Percentiles rank a stretch among this genome's conserved stretches.
phyloP scores from a whole-genome alignment of 2,888 invertebrate species.

The Agonopterix heracliana region DNA sequence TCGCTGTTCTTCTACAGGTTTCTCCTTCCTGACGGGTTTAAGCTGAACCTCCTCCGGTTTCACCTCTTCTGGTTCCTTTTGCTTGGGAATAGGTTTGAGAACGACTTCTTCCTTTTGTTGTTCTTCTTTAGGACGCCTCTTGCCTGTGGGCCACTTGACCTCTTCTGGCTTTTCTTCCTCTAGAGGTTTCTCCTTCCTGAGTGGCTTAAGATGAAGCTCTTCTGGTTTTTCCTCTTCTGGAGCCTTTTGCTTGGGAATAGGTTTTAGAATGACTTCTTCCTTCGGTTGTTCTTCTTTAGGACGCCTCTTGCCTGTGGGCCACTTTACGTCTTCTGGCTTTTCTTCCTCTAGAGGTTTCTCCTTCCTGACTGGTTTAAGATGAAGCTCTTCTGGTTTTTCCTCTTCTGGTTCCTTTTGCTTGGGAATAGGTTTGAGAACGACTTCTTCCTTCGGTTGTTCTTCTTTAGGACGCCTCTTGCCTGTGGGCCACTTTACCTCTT shows the following conservation, averaged over 20 bases:
- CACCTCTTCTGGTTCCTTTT: slow-evolving; percentile 41
- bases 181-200: slow-evolving; percentile 21
- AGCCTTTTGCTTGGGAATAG: slow-evolving; percentile 29
- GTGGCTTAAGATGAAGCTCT: slow-evolving; percentile 44
- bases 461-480: slow-evolving; percentile 35
- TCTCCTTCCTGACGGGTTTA: slow-evolving; percentile 21
- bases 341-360: slow-evolving; percentile 29
- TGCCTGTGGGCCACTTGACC: slow-evolving; percentile 45
- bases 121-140: slow-evolving; percentile 26
- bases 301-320: slow-evolving; percentile 54
- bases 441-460: slow-evolving; percentile 41
- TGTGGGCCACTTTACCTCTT: slow-evolving; percentile 34
- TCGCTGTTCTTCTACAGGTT: slow-evolving; percentile 26
- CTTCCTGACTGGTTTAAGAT: slow-evolving; percentile 19
- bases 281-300: slow-evolving; percentile 20
- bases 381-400: slow-evolving; percentile 26
- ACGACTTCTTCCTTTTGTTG: slow-evolving; percentile 45
- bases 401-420: slow-evolving; percentile 30
- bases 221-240: slow-evolving; percentile 37
- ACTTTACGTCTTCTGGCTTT: slow-evolving; percentile 41
- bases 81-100: slow-evolving; percentile 47
- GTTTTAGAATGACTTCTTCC: slow-evolving; percentile 58
- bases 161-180: slow-evolving; percentile 54
- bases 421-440: slow-evolving; percentile 40
- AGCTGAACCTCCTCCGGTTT: slow-evolving; percentile 53